Conservation (phyloP, 2,113 vertebrate species). For the Microcebus ravelobensis region DNA sequence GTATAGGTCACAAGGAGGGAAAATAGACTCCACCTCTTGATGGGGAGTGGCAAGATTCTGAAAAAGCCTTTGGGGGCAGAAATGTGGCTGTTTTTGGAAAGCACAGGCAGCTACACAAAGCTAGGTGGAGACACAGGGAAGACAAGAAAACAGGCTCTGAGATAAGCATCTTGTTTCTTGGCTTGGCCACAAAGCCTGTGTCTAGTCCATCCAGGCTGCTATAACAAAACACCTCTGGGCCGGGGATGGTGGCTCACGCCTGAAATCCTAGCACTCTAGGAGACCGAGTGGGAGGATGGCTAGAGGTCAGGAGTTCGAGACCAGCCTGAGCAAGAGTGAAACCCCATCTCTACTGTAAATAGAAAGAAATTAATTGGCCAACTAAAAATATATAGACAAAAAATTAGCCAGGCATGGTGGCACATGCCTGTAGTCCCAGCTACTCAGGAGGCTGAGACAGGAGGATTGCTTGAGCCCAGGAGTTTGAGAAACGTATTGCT, state of each 20-base stretch:
- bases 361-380: too few species aligned
- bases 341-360: too few species aligned
- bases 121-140: background rate
- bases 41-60: background rate
- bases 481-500: background rate
- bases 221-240: background rate
- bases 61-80: background rate
- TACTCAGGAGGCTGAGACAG: too few species aligned
- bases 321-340: too few species aligned
- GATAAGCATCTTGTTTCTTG: background rate
- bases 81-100: background rate
- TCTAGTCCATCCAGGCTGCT: background rate
- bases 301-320: too few species aligned
- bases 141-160: background rate
- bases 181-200: background rate
- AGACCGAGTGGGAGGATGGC: too few species aligned
- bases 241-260: too few species aligned
- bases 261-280: too few species aligned
- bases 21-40: background rate
- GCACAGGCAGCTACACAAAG: background rate
- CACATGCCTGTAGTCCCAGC: too few species aligned
- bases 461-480: too few species aligned
- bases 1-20: background rate
- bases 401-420: too few species aligned
- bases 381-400: too few species aligned